Evolutionary conservation across 2,113 vertebrate genomes (phyloP), one percentile per base, ranked within the genome.

Genomic region (Hipposideros armiger): DNA sequence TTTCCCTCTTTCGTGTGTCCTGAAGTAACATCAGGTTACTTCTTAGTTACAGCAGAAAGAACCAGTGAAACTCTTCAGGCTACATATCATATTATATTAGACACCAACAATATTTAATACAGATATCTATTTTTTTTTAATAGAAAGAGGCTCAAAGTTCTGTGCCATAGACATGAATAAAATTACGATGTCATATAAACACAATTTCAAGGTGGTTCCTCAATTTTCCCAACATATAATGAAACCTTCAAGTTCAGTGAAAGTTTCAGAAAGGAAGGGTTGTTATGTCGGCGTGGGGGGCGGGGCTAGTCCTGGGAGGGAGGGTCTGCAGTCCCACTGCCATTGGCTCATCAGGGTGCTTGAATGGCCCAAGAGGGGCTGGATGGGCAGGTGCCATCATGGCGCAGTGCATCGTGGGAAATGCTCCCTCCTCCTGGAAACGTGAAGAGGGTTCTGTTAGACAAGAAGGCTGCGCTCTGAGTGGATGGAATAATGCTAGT

Each of bases 371-470:
- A 15, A n/a, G 19, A 47, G 0, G 1, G 66, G 9, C 3, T 22
- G 24, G 30, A 30, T 0, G 6, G 87, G 11, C 24, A 47, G 90
- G 42, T 0, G 10, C 11, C 70, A 7, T 0, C 2, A 30, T 8
- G 73, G 56, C 0, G 0, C 17, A 22, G 30, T 5, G 47, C 45
- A 50, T 3, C 28, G 4, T 14, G 16, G 73, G 54, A 47, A 93
- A 10, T 1, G 0, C 26, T 22, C 22, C 4, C 28, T 66, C 28
- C n/a, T 11, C 58, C 40, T 2, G 16, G 45, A 58, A 62, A 45
- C 0, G 0, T 1, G 20, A 47, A 11, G 32, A 30, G 5, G 28
- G 11, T 14, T n/a, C 69, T 54, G 30, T 11, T 26, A 64, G 26
- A 36, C 72, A 47, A 36, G 77, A 62, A 0, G 50, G 40, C 13